Percentiles rank a stretch among this genome's conserved stretches.
phyloP scores from a whole-genome alignment of 2,888 invertebrate genomes.

The Sisyra nigra region DNA sequence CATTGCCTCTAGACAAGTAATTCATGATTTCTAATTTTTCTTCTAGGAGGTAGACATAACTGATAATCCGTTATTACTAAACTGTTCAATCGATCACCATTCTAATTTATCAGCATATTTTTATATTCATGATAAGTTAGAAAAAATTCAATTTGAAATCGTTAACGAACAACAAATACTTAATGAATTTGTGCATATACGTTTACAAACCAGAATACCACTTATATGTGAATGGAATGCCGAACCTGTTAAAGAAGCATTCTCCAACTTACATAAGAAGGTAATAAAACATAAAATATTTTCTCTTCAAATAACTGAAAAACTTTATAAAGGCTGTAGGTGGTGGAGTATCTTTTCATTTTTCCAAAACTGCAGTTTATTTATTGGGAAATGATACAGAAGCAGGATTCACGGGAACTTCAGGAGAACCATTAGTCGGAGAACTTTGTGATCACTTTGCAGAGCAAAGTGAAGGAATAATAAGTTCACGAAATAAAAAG shows the following conservation, averaged over 20 bases:
- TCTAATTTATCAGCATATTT: conserved; percentile 45
- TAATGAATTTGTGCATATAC: conserved; percentile 52
- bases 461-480: conserved; percentile 16
- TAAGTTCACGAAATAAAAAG: conserved; percentile 17
- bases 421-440: conserved; percentile 33
- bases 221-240: conserved; percentile 44
- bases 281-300: conserved; percentile 20
- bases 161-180: conserved; percentile 44
- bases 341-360: conserved; percentile 55
- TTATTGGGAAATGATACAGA: conserved; percentile 44
- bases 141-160: conserved; percentile 44
- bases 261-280: conserved; percentile 47
- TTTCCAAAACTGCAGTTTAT: conserved; percentile 45
- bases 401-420: conserved; percentile 35
- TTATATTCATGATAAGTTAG: conserved; percentile 54
- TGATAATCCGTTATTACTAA: conserved; percentile 57
- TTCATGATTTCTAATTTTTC: conserved; percentile 7
- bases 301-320: background rate
- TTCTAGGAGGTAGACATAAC: conserved; percentile 56
- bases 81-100: conserved; percentile 35
- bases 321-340: conserved; percentile 37
- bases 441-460: conserved; percentile 23
- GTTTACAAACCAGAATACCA: conserved; percentile 47
- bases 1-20: too few species aligned
- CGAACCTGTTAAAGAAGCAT: conserved; percentile 39